Base-by-base conservation (phyloP, 2,888 invertebrate genomes). In the Scaptomyza parva region DNA sequence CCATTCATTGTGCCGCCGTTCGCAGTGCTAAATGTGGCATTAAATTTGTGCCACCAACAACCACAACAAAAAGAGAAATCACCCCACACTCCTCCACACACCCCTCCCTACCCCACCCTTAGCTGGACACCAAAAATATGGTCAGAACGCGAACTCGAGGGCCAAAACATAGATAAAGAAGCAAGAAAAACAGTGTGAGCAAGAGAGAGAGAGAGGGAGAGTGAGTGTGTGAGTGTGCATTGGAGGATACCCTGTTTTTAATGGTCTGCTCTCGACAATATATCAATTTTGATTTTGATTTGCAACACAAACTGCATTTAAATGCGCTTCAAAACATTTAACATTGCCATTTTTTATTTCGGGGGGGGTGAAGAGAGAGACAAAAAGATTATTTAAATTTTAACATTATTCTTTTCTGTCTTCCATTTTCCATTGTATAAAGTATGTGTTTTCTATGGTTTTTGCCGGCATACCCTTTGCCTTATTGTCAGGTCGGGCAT, bases 21-120 rank as follows among this genome's bases (percentile, higher is more conserved):
- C 71, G 53, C 80, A 70, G 75, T 65, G 81, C 81, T 80, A 84
- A 82, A 86, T 82, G 87, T 72, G 81, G 85, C 81, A 86, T 82
- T 82, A 82, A 84, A 86, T 84, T 86, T 80, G 74, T 77, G 69
- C 28, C 75, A 44, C 37, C 48, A 51, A 35, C 47, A 45, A 40
- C 24, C 53, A 33, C 73, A 60, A 54, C 44, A 45, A 43, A 45
- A 55, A 24, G n/a, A n/a, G n/a, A n/a, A n/a, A n/a, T n/a, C n/a
- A n/a, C n/a, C n/a, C 26, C 39, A 59, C 54, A 58, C 58, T 41
- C n/a, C n/a, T n/a, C n/a, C 53, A 47, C 55, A 44, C 26, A 44
- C 37, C 52, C 18, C n/a, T n/a, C n/a, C n/a, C n/a, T n/a, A n/a
- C n/a, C n/a, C n/a, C n/a, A n/a, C n/a, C n/a, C n/a, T n/a, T 63